phyloP scores from a whole-genome alignment of 2,797 vertebrate species.

The Loriculus beryllinus region DNA sequence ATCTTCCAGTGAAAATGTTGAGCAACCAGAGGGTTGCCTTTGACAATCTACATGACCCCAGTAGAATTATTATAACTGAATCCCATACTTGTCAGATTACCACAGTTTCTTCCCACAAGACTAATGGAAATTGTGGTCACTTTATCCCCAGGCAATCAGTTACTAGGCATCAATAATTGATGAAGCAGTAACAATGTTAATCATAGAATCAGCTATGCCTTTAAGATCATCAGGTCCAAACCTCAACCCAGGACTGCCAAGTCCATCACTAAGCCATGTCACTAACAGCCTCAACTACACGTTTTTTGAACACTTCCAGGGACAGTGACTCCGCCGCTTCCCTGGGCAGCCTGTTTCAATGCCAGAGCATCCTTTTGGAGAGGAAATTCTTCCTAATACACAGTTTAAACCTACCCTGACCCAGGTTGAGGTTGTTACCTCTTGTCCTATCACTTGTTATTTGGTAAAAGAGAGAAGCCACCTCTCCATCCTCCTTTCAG shows the following conservation, averaged over 20 bases:
- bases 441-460: neutral
- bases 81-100: neutral
- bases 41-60: neutral
- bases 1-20: neutral
- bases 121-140: neutral
- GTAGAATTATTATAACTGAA: neutral
- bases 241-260: neutral
- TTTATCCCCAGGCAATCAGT: neutral
- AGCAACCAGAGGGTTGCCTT: neutral
- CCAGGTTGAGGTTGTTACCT: neutral
- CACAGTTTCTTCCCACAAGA: neutral
- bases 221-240: neutral
- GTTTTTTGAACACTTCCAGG: neutral
- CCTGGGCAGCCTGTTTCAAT: neutral
- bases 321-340: neutral
- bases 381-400: neutral
- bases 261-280: neutral
- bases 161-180: neutral
- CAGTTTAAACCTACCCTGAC: neutral
- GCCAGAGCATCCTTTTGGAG: neutral
- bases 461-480: neutral
- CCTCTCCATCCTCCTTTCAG: neutral
- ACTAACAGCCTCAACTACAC: neutral
- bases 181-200: neutral
- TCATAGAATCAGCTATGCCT: neutral